Evolutionary conservation across 2,113 vertebrate species (phyloP), one percentile per base, ranked within the genome.

Genomic region (Cercopithecus mona): DNA sequence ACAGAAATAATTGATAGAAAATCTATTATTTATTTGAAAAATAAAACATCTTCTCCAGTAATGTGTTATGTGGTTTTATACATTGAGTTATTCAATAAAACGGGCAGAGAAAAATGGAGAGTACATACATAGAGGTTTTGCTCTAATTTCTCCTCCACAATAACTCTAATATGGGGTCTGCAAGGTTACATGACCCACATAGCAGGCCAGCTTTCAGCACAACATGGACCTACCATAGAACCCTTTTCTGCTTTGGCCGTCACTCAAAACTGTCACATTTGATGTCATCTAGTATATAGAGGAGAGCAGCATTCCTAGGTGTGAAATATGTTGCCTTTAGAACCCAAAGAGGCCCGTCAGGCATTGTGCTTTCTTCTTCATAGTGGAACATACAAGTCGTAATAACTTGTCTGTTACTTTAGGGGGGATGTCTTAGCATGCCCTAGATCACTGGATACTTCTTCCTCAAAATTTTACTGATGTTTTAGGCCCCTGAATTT

Each of bases 1-100:
- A 93, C 4, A 97, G 80, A 97, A 95, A 81, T 96, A 97, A 95
- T 68, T 52, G 85, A 94, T 23, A 9, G 79, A 93, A 70, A 95
- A 92, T 68, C 66, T 30, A n/a, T 84, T 96, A 96, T 93, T 79
- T 95, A 76, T 94, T 96, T 94, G 85, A 94, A 94, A 92, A 97
- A 94, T 94, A 97, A 97, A 97, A 40, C 84, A 88, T 78, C 93
- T 96, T 97, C 45, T 94, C 59, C 82, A 83, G 35, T 61, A 78
- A 88, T 88, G 50, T 93, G 17, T 35, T 93, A 13, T 57, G 18
- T 94, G 66, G 50, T 84, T 96, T 88, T 76, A 64, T 84, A 78
- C 43, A 45, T 92, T 93, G 18, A 81, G 45, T 80, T 88, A 82
- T 78, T 92, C 55, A 93, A 55, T 82, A 92, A 93, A 92, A 83